A percentile compares a stretch with the other conserved stretches of the same genome.
phyloP scores from a whole-genome alignment of 2,888 invertebrate species.

The Pterobdella sp. region DNA sequence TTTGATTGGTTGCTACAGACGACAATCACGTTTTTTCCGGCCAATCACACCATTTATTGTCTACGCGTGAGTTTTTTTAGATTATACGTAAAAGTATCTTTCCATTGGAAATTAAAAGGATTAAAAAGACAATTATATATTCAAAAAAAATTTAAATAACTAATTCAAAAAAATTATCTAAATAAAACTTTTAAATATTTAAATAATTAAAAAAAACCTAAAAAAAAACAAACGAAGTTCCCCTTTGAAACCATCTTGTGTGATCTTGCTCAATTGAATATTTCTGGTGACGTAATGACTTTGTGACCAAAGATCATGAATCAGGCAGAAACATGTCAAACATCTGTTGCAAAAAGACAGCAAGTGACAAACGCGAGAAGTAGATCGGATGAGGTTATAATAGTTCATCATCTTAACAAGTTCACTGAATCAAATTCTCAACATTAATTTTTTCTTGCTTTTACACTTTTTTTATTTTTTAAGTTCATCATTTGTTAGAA shows the following conservation, averaged over 20 bases:
- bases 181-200: neutral
- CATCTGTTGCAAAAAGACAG: neutral
- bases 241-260: neutral
- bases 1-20: neutral
- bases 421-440: neutral
- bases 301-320: conserved; percentile 14
- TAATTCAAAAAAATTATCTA: neutral
- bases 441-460: too few species aligned
- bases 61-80: neutral
- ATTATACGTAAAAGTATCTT: neutral
- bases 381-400: neutral
- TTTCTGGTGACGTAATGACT: conserved; percentile 13
- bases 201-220: neutral
- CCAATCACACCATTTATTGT: neutral
- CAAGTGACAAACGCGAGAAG: too few species aligned
- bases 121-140: neutral
- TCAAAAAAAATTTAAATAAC: neutral
- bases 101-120: neutral
- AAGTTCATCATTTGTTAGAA: too few species aligned
- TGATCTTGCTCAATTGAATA: conserved; percentile 9
- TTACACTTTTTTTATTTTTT: too few species aligned
- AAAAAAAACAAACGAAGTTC: neutral
- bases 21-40: conserved; percentile 1
- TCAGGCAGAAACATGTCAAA: conserved; percentile 11
- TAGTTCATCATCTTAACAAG: neutral